Evolutionary conservation across 2,113 vertebrate genomes (phyloP), one percentile per base, ranked within the genome.

Genomic region (Rhadina sibilatrix): DNA sequence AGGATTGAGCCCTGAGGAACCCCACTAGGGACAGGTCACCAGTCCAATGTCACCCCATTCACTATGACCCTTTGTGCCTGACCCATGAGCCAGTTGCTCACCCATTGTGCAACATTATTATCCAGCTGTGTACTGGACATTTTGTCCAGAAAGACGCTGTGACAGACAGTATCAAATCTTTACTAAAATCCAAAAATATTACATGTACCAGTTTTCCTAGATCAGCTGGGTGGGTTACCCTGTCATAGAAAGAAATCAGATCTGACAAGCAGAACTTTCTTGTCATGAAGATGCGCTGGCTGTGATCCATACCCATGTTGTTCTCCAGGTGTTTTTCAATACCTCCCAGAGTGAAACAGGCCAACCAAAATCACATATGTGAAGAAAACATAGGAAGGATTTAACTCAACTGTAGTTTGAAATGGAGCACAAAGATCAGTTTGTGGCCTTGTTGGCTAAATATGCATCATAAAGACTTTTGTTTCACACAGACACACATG

Each of bases 401-500:
- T 83, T 50, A 84, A 92, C 53, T 25, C 64, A 82, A 11, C 14
- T 72, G 11, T 19, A 56, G 49, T 77, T 74, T 79, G 71, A 90
- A 89, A 37, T 54, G 49, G 40, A 66, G 9, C 12, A 54, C 13
- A 40, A 70, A 59, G 49, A 78, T 33, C 33, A 4, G 15, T 76
- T 89, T 80, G 25, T 80, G 61, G 56, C 52, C 68, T 72, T 78
- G 17, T 13, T 96, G 76, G 40, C 59, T 87, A 85, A 93, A 94
- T 49, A 50, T 15, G 31, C 24, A 69, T 56, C 49, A 89, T 47
- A 90, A 96, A 93, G 30, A 27, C 61, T 68, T 95, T 90, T 90
- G 86, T n/a, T 92, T 96, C 5, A 15, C 30, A n/a, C 16, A 27
- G 10, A 44, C 10, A 22, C 7, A 38, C 35, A 18, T 18, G 5